phyloP scores from a whole-genome alignment of 1,140 invertebrate genomes.

The Phymorhynchus buccinoides region DNA sequence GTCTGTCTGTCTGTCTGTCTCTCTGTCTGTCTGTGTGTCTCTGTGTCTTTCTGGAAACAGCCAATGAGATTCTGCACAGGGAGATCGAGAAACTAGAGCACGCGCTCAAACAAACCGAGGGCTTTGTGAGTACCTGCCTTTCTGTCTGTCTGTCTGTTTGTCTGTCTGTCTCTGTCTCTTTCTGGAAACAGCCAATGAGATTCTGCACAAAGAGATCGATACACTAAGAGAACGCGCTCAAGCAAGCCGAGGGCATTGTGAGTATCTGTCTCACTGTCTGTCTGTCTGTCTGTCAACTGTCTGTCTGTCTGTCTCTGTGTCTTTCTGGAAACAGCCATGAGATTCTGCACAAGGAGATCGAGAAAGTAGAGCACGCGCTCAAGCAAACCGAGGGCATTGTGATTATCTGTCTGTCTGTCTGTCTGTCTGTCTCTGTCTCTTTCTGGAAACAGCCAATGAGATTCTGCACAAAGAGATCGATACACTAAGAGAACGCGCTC shows the following conservation, averaged over 20 bases:
- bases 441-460: slow-evolving; percentile 68
- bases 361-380: slow-evolving; percentile 65
- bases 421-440: too few relatives aligned
- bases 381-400: slow-evolving; percentile 56
- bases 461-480: slow-evolving; percentile 67
- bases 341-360: slow-evolving; percentile 66
- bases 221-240: slow-evolving; percentile 65
- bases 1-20: not conserved
- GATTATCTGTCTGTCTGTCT: too few relatives aligned
- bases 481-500: slow-evolving; percentile 63
- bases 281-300: not conserved
- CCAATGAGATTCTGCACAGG: slow-evolving; percentile 67
- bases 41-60: slow-evolving; percentile 57
- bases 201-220: slow-evolving; percentile 67
- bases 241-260: slow-evolving; percentile 56
- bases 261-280: not conserved
- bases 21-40: not conserved
- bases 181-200: slow-evolving; percentile 69
- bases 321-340: slow-evolving; percentile 66
- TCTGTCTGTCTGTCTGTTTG: not conserved
- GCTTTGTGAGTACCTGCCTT: slow-evolving; percentile 61
- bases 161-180: not conserved
- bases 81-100: slow-evolving; percentile 68
- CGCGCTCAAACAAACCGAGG: slow-evolving; percentile 62
- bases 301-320: too few relatives aligned